Evolutionary conservation across 2,888 invertebrate species (phyloP).

Genomic region (Rutpela maculata): DNA sequence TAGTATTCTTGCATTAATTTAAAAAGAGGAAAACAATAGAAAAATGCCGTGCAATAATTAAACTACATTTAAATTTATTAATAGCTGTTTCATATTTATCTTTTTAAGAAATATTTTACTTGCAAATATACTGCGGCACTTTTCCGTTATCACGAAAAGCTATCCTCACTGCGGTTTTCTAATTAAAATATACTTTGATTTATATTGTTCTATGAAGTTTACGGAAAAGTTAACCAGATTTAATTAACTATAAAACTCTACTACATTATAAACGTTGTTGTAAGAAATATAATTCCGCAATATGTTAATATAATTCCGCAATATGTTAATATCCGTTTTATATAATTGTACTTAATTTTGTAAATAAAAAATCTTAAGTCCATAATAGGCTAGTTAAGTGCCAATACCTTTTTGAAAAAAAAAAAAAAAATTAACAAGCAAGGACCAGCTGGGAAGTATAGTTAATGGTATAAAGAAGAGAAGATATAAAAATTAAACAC

Average conservation of each 20-base stretch:
- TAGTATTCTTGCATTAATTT: background rate
- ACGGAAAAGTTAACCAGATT: background rate
- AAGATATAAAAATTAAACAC: too few relatives aligned
- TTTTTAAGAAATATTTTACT: slow-evolving; percentile 20
- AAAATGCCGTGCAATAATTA: slow-evolving; percentile 22
- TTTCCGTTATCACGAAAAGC: background rate
- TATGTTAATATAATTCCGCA: too few relatives aligned
- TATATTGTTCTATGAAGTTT: background rate
- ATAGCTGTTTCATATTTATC: slow-evolving; percentile 4
- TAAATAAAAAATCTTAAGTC: too few relatives aligned
- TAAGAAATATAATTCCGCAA: too few relatives aligned
- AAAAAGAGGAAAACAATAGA: background rate
- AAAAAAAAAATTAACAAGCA: too few relatives aligned
- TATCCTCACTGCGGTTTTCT: slow-evolving; percentile 18
- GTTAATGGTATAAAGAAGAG: too few relatives aligned
- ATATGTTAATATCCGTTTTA: too few relatives aligned
- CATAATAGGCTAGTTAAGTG: too few relatives aligned
- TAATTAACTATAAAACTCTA: background rate
- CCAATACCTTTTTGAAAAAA: too few relatives aligned
- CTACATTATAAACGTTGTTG: background rate
- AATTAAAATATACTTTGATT: background rate
- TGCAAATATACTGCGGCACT: slow-evolving; percentile 19
- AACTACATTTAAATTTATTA: slow-evolving; percentile 17
- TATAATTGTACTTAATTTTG: too few relatives aligned
- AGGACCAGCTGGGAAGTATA: too few relatives aligned